These are phyloP conservation scores for Bombus turneri DNA, from an alignment of 1,140 invertebrate genomes.

Conservation along the genomic window DNA sequence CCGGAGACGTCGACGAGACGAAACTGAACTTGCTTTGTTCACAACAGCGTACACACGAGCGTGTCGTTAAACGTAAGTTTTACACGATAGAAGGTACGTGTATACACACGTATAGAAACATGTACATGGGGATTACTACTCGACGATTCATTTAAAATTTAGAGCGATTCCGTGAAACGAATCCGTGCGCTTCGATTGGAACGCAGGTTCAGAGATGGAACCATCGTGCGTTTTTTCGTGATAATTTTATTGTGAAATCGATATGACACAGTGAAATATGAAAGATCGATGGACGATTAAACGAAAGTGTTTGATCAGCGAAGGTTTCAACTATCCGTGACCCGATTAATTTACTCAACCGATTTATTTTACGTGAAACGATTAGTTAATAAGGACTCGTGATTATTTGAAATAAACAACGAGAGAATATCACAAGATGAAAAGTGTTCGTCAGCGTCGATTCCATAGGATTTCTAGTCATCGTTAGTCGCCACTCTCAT, in stretches of 20 bases:
- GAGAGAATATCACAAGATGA: too few species aligned
- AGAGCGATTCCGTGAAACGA: background rate
- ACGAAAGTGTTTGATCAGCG: background rate
- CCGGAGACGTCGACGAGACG: background rate
- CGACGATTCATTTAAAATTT: constrained; percentile 8
- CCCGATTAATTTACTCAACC: background rate
- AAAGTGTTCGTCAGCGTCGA: background rate
- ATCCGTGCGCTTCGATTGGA: background rate
- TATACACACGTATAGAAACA: background rate
- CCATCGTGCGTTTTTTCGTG: background rate
- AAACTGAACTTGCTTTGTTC: background rate
- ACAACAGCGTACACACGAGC: background rate
- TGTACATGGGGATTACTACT: constrained; percentile 1
- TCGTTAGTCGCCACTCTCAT: background rate
- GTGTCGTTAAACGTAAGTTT: background rate
- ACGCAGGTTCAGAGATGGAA: background rate
- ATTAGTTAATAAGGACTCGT: background rate
- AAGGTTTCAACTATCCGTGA: background rate
- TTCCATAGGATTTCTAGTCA: constrained; percentile 32
- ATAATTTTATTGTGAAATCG: background rate
- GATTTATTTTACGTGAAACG: background rate
- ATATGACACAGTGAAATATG: background rate
- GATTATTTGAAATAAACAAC: background rate
- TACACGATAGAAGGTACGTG: background rate
- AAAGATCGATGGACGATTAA: background rate